phyloP scores from a whole-genome alignment of 2,113 vertebrate species.

The Turnix velox region DNA sequence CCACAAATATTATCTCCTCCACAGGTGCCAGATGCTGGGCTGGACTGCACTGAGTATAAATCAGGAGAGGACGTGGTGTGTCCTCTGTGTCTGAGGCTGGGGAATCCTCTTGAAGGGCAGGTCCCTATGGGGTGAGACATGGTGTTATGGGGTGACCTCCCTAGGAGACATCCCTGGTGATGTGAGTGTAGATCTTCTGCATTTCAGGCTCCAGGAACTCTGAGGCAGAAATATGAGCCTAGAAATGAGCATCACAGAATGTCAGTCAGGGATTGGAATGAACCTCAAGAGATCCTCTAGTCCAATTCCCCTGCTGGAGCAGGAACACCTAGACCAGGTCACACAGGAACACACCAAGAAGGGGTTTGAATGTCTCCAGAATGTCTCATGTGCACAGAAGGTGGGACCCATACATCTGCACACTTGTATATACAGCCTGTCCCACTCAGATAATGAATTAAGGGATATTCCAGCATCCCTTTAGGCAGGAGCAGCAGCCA shows the following conservation, averaged over 20 bases:
- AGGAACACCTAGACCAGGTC: too few species aligned
- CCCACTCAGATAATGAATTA: background rate
- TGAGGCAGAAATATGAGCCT: background rate
- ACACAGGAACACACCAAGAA: too few species aligned
- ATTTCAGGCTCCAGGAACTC: background rate
- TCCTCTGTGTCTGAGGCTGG: background rate
- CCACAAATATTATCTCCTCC: background rate
- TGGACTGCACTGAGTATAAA: background rate
- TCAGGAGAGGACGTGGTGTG: background rate
- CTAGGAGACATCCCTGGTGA: background rate
- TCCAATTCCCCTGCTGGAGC: too few species aligned
- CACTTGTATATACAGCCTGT: accelerated
- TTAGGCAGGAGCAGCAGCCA: background rate
- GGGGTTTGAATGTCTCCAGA: too few species aligned
- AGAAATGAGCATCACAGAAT: accelerated
- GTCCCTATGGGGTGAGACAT: background rate
- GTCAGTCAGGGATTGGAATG: too few species aligned
- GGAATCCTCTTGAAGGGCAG: background rate
- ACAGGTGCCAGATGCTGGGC: background rate
- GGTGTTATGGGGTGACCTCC: background rate
- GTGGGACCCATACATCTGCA: accelerated
- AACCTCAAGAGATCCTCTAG: too few species aligned
- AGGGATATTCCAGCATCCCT: background rate
- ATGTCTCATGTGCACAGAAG: too few species aligned
- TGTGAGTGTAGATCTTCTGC: background rate